A percentile compares a stretch with the other conserved stretches of the same genome.
Conservation (phyloP, 2,888 invertebrate genomes). For the Saturnia japonica region DNA sequence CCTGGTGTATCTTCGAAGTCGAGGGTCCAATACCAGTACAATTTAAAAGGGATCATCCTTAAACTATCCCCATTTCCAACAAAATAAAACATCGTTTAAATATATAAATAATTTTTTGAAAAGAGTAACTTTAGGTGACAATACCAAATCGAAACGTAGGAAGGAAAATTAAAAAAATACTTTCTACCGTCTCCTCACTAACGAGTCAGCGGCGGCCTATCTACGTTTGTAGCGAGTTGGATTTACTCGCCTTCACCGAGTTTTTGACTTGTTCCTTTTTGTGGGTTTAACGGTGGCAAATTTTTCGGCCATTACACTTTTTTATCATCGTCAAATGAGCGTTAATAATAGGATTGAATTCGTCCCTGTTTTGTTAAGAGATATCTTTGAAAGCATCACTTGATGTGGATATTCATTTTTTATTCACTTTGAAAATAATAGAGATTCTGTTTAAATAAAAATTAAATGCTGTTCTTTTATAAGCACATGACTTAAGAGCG, state of each 20-base stretch:
- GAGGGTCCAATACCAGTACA: too few relatives aligned
- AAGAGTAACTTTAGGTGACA: conserved; percentile 41
- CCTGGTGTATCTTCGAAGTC: too few relatives aligned
- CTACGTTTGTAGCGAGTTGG: conserved; percentile 23
- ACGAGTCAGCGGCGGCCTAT: conserved; percentile 22
- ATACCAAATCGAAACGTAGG: conserved; percentile 54
- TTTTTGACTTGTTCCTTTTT: conserved; percentile 19
- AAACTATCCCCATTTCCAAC: too few relatives aligned
- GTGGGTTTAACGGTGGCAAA: conserved; percentile 16
- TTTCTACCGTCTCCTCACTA: conserved; percentile 36
- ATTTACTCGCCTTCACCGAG: conserved; percentile 18
- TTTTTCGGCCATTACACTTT: conserved; percentile 17
- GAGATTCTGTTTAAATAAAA: too few relatives aligned
- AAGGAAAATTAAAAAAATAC: conserved; percentile 68
- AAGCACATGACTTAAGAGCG: too few relatives aligned
- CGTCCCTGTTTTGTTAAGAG: background rate
- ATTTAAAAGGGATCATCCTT: too few relatives aligned
- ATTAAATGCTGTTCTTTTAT: too few relatives aligned
- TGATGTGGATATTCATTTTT: background rate
- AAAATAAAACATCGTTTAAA: too few relatives aligned
- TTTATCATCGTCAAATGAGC: conserved; percentile 13
- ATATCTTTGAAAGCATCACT: background rate
- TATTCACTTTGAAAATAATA: background rate
- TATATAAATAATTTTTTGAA: background rate
- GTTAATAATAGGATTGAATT: conserved; percentile 18